phyloP scores from a whole-genome alignment of 2,797 vertebrate species.

The Argyrosomus regius region DNA sequence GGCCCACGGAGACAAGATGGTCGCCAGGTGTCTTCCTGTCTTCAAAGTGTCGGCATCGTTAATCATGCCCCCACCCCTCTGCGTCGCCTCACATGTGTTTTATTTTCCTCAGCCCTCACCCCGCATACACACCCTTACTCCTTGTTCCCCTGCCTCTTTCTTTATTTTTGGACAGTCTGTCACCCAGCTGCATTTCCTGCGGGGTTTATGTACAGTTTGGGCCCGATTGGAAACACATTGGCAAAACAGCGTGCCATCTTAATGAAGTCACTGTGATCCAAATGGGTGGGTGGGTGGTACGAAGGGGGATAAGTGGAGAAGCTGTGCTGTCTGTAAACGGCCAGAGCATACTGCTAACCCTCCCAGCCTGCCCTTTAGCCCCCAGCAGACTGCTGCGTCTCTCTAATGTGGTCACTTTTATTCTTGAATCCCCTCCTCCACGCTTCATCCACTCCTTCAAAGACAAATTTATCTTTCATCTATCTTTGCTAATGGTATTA shows the following conservation, averaged over 20 bases:
- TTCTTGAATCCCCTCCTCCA: slow-evolving; percentile 52
- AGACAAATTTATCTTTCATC: slow-evolving; percentile 67
- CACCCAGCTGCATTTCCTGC: slow-evolving; percentile 84
- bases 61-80: slow-evolving; percentile 74
- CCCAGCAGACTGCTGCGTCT: slow-evolving; percentile 61
- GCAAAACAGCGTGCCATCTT: slow-evolving; percentile 69
- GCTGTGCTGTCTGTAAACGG: slow-evolving; percentile 42
- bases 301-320: slow-evolving; percentile 48
- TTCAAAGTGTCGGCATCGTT: slow-evolving; percentile 83
- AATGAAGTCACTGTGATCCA: slow-evolving; percentile 75
- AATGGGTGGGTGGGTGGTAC: slow-evolving; percentile 54
- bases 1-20: slow-evolving; percentile 83
- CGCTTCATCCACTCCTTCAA: slow-evolving; percentile 62
- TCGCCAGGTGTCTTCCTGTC: slow-evolving; percentile 85
- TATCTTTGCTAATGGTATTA: slow-evolving; percentile 69
- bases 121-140: slow-evolving; percentile 49
- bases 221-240: slow-evolving; percentile 80
- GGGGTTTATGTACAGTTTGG: slow-evolving; percentile 81
- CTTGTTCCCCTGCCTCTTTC: slow-evolving; percentile 37
- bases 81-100: slow-evolving; percentile 78
- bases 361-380: slow-evolving; percentile 53
- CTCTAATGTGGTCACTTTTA: slow-evolving; percentile 71
- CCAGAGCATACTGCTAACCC: slow-evolving; percentile 42
- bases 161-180: slow-evolving; percentile 78
- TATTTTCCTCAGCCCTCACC: slow-evolving; percentile 66